Evolutionary conservation across 2,797 vertebrate species (phyloP).

Genomic region (Pipistrellus pygmaeus): DNA sequence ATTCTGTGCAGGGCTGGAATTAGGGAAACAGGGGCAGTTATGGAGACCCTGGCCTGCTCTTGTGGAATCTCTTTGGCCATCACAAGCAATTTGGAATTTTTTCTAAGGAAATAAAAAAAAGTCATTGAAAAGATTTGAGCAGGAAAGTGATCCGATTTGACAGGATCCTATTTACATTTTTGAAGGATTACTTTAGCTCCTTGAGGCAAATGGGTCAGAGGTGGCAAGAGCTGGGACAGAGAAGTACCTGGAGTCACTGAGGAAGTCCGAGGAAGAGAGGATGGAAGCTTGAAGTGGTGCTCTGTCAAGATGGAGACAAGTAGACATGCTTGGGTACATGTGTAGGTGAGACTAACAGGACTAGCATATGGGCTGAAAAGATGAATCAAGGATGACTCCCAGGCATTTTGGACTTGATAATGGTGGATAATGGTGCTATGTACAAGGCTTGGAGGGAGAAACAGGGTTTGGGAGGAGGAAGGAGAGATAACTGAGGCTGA

Average conservation of each 20-base stretch:
- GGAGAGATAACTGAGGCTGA: neutral
- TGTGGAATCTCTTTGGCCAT: neutral
- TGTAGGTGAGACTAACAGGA: neutral
- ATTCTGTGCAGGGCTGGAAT: neutral
- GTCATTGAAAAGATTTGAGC: neutral
- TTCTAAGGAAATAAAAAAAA: conserved; percentile 3
- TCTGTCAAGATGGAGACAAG: neutral
- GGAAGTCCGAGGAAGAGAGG: neutral
- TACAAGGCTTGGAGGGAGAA: neutral
- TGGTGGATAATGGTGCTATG: neutral
- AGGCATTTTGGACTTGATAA: neutral
- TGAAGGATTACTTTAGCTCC: neutral
- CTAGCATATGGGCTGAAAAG: neutral
- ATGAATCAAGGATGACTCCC: neutral
- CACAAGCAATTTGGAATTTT: neutral
- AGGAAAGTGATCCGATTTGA: neutral
- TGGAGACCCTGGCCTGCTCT: neutral
- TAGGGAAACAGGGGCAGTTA: neutral
- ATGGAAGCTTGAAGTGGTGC: neutral
- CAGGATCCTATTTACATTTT: neutral
- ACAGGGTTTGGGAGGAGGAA: neutral
- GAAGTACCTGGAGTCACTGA: neutral
- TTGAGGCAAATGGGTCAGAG: neutral
- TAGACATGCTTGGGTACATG: neutral
- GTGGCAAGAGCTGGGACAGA: neutral